Conservation (phyloP, 2,797 vertebrate species). For the Poecilia gillii region DNA sequence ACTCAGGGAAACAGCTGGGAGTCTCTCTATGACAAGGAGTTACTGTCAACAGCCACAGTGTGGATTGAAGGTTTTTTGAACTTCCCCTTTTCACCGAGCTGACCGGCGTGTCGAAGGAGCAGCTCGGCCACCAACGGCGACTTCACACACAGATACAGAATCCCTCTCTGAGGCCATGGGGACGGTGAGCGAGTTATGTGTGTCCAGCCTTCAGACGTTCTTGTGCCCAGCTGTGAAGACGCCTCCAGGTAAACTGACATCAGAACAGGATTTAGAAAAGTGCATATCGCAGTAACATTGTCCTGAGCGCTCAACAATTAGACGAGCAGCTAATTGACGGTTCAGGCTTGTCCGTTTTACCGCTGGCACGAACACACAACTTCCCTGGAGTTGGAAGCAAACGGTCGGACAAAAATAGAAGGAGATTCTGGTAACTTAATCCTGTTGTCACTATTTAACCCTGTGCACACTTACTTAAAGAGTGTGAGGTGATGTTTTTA, state of each 20-base stretch:
- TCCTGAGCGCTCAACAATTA: not conserved
- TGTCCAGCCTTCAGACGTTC: constrained; percentile 88
- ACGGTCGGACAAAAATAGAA: constrained; percentile 44
- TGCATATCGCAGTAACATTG: not conserved
- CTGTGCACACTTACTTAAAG: not conserved
- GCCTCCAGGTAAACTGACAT: constrained; percentile 79
- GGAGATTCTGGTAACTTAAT: constrained; percentile 35
- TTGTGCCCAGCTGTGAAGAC: constrained; percentile 79
- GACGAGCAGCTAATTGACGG: constrained; percentile 22
- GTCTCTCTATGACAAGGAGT: constrained; percentile 26
- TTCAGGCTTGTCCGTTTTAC: not conserved
- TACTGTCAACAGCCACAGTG: constrained; percentile 17
- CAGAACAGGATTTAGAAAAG: not conserved
- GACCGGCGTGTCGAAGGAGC: constrained; percentile 19
- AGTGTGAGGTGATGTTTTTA: not conserved
- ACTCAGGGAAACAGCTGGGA: constrained; percentile 38
- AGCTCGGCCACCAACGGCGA: not conserved
- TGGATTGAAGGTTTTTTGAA: constrained; percentile 18
- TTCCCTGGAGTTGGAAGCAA: constrained; percentile 29
- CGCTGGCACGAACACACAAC: constrained; percentile 13
- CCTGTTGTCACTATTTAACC: constrained; percentile 40
- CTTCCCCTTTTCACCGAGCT: constrained; percentile 18
- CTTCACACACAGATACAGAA: constrained; percentile 4
- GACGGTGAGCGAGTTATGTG: constrained; percentile 88
- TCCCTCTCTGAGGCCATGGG: constrained; percentile 76